These are phyloP conservation scores for Sebastes diploproa DNA, from an alignment of 2,797 vertebrate species.

Conservation along the genomic window DNA sequence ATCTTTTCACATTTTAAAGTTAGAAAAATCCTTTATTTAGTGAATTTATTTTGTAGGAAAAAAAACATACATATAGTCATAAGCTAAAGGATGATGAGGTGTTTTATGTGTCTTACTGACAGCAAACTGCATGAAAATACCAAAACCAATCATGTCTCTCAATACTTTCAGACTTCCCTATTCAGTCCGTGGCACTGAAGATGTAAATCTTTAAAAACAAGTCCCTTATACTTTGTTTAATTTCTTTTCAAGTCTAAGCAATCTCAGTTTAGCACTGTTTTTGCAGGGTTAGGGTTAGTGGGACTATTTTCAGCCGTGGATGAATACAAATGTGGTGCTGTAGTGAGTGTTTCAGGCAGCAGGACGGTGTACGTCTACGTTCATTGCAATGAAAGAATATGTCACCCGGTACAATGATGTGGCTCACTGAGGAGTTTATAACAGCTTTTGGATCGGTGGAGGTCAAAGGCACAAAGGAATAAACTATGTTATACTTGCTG, in stretches of 20 bases:
- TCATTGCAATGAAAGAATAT: neutral
- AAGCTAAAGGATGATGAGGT: neutral
- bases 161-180: neutral
- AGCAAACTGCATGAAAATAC: neutral
- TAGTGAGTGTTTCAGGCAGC: too few relatives aligned
- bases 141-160: neutral
- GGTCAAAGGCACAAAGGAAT: too few relatives aligned
- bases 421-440: too few relatives aligned
- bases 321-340: too few relatives aligned
- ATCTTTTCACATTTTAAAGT: neutral
- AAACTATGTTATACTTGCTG: too few relatives aligned
- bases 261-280: too few relatives aligned
- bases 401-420: too few relatives aligned
- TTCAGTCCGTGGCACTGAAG: too few relatives aligned
- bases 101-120: neutral
- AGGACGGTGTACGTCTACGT: too few relatives aligned
- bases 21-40: neutral
- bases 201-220: neutral
- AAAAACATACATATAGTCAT: neutral
- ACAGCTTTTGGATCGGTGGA: too few relatives aligned
- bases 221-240: neutral
- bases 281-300: too few relatives aligned
- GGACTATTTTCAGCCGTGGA: too few relatives aligned
- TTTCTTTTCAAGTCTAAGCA: neutral
- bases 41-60: neutral